phyloP scores from a whole-genome alignment of 2,888 invertebrate genomes.

The Morinoia aosen region DNA sequence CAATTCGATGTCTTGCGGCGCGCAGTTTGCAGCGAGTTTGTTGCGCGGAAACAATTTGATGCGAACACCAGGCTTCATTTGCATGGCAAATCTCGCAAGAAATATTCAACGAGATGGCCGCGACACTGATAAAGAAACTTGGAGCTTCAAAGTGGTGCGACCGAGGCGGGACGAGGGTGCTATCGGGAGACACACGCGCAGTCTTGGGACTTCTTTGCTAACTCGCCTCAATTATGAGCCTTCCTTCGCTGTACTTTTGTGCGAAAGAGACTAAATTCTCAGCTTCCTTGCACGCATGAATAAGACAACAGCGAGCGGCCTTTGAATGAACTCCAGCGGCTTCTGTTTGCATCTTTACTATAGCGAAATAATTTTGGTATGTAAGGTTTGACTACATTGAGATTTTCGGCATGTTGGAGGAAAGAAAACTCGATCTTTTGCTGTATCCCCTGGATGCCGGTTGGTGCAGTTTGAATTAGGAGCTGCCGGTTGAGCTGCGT shows the following conservation, averaged over 20 bases:
- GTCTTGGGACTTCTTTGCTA: background rate
- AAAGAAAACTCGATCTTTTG: background rate
- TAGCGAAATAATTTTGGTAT: background rate
- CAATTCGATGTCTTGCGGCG: background rate
- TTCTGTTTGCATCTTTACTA: background rate
- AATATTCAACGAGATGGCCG: constrained; percentile 26
- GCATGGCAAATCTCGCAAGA: constrained; percentile 13
- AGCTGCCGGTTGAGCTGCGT: background rate
- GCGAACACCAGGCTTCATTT: constrained; percentile 7
- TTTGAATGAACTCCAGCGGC: background rate
- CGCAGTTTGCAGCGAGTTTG: background rate
- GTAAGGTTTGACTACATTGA: background rate
- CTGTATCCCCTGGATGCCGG: background rate
- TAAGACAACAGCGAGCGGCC: background rate
- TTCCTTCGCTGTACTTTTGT: background rate
- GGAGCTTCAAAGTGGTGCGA: background rate
- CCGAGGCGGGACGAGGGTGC: background rate
- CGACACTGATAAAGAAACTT: constrained; percentile 12
- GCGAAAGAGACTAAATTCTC: background rate
- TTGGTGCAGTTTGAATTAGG: background rate
- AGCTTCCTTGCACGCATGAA: background rate
- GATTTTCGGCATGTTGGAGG: background rate
- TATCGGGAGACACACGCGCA: background rate
- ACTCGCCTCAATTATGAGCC: constrained; percentile 9
- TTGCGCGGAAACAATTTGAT: background rate